A percentile compares a stretch with the other conserved stretches of the same genome.
phyloP scores from a whole-genome alignment of 2,797 vertebrate genomes.

The Choloepus didactylus region DNA sequence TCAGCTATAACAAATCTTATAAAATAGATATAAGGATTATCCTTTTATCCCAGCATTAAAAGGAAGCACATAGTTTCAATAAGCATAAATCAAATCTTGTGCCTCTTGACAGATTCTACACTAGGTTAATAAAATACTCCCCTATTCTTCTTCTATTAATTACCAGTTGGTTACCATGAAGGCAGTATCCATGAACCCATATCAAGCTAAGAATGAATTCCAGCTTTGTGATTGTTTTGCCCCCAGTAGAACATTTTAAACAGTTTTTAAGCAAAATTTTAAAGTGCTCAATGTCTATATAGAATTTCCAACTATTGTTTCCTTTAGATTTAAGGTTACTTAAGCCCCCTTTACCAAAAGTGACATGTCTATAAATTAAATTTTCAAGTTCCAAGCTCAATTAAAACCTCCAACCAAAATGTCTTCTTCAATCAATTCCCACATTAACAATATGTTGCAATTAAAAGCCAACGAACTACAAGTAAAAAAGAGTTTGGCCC shows the following conservation, averaged over 20 bases:
- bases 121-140: not conserved
- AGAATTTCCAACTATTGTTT: not conserved
- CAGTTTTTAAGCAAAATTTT: not conserved
- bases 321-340: not conserved
- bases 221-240: not conserved
- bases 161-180: not conserved
- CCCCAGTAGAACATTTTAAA: not conserved
- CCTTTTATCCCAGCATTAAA: not conserved
- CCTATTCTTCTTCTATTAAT: not conserved
- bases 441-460: not conserved
- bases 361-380: not conserved
- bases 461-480: not conserved
- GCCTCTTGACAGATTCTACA: not conserved
- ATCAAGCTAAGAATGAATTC: not conserved
- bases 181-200: not conserved
- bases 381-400: not conserved
- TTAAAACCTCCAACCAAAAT: conserved; percentile 22
- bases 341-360: not conserved
- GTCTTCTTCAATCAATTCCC: not conserved
- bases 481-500: not conserved
- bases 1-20: not conserved
- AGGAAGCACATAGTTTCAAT: not conserved
- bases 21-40: not conserved
- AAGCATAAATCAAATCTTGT: not conserved
- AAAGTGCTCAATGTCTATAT: not conserved